Evolutionary conservation across 2,113 vertebrate genomes (phyloP).

Genomic region (Chaetodon auriga): DNA sequence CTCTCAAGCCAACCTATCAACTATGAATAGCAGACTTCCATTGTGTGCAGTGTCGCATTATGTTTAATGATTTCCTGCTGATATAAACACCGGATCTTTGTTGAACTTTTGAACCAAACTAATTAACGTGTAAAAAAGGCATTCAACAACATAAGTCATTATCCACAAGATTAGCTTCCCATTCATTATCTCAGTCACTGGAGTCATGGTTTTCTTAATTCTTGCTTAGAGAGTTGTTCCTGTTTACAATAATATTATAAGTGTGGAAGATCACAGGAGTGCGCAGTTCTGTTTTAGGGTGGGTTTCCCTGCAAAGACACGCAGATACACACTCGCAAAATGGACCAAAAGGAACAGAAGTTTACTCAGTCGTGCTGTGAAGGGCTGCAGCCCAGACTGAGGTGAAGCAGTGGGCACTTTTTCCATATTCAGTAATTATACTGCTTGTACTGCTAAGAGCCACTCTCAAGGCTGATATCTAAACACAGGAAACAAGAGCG

Average conservation of each 20-base stretch:
- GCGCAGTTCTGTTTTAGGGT: conserved; percentile 5
- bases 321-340: conserved; percentile 28
- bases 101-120: conserved; percentile 12
- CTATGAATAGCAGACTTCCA: conserved; percentile 5
- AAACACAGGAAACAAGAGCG: conserved; percentile 70
- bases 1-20: neutral
- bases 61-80: conserved; percentile 21
- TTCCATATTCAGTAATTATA: conserved; percentile 77
- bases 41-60: conserved; percentile 20
- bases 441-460: conserved; percentile 64
- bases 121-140: conserved; percentile 1
- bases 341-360: conserved; percentile 28
- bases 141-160: conserved; percentile 12
- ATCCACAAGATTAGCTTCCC: neutral
- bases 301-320: conserved; percentile 39
- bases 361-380: conserved; percentile 47
- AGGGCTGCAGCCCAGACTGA: conserved; percentile 51
- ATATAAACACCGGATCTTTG: conserved; percentile 5
- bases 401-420: conserved; percentile 66
- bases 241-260: conserved; percentile 15
- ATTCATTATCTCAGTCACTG: neutral
- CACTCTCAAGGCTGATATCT: conserved; percentile 69
- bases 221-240: conserved; percentile 11
- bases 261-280: conserved; percentile 21
- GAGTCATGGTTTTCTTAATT: conserved; percentile 19